These are phyloP conservation scores for Mystacides longicornis DNA, from an alignment of 2,888 invertebrate species.

Conservation along the genomic window DNA sequence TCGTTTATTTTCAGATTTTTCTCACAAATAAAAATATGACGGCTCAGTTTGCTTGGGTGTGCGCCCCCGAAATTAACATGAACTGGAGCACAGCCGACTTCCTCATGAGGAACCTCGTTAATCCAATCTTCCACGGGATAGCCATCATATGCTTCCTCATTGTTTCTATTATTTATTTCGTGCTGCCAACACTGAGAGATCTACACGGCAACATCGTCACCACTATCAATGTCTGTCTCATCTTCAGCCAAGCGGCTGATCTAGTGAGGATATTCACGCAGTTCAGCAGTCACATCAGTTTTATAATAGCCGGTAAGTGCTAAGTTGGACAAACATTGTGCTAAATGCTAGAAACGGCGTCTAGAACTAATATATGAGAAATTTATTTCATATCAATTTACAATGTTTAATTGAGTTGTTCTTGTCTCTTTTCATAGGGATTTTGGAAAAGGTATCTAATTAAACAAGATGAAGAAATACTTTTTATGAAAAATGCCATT, in stretches of 20 bases:
- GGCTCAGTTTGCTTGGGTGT: constrained; percentile 65
- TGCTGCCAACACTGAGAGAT: constrained; percentile 74
- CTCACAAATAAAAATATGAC: constrained; percentile 46
- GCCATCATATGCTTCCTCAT: constrained; percentile 62
- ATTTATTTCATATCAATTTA: neutral
- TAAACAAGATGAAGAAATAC: too few relatives aligned
- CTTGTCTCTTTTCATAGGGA: too few relatives aligned
- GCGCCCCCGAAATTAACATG: constrained; percentile 62
- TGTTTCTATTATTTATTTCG: constrained; percentile 73
- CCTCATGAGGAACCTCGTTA: constrained; percentile 65
- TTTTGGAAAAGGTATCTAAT: too few relatives aligned
- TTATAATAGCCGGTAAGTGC: constrained; percentile 65
- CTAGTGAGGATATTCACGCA: constrained; percentile 73
- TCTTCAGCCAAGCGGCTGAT: constrained; percentile 70
- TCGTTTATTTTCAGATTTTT: constrained; percentile 46
- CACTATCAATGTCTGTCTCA: constrained; percentile 70
- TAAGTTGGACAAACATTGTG: neutral
- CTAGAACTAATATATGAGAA: too few relatives aligned
- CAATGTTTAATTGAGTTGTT: neutral
- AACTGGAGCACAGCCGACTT: constrained; percentile 69
- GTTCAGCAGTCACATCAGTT: constrained; percentile 71
- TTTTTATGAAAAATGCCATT: too few relatives aligned
- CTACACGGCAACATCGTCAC: constrained; percentile 79
- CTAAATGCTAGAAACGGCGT: too few relatives aligned
- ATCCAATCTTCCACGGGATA: constrained; percentile 69